Evolutionary conservation across 2,888 invertebrate species (phyloP), one percentile per base, ranked within the genome.

Genomic region (Pomacea canaliculata): DNA sequence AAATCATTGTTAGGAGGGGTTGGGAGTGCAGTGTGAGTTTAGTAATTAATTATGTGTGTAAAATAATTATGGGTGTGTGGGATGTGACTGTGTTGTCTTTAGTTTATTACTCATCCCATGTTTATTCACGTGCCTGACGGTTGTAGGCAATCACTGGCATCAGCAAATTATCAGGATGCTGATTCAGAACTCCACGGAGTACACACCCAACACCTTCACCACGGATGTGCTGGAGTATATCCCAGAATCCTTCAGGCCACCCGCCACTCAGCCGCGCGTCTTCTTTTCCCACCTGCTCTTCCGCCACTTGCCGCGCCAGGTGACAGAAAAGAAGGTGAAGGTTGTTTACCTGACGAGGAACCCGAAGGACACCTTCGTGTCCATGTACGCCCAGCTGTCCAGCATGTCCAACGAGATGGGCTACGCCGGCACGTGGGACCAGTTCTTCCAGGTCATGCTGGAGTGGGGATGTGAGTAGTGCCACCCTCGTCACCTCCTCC

Each of bases 231-330:
- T 73, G 73, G 73, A 73, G 59, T 73, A 73, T 67, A 73, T 73
- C 73, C 73, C 73, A 13, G 37, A 73, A 59, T 56, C 73, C n/a
- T 73, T 67, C 67, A 18, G 73, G 23, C 73, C 73, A n/a, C 73
- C 73, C 4, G 51, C 59, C 73, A 73, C 73, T 1, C 67, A 37
- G 18, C 73, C 73, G 8, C 37, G 73, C 19, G 73, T 73, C 59
- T 73, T 73, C 73, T 73, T 73, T 48, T 73, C 73, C 19, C 73
- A 73, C 73, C 73, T 73, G n/a, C 65, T 63, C 73, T 73, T 73
- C 73, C 49, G 73, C 19, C 73, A 73, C 48, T 67, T 73, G 73
- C 73, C 73, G 23, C 73, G 63, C 27, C 73, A 73, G 73, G 73
- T 67, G 73, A 27, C 59, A 59, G 67, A 73, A 66, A 73, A 73